Conservation (phyloP, 2,113 vertebrate genomes). For the Phyllopteryx taeniolatus region DNA sequence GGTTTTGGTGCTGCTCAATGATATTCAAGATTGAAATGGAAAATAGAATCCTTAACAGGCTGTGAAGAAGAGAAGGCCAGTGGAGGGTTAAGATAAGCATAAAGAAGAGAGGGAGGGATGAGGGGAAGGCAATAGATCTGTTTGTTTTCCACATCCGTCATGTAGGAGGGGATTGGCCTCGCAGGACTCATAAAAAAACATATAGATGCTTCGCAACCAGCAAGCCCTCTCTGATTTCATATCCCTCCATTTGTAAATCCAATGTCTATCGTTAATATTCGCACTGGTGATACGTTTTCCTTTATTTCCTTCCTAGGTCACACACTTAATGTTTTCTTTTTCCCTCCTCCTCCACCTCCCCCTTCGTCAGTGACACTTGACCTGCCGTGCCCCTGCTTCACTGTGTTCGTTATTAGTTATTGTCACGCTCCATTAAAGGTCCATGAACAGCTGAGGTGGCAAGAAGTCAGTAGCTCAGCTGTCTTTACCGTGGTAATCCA, state of each 20-base stretch:
- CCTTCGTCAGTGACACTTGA: constrained; percentile 47
- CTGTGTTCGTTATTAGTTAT: constrained; percentile 41
- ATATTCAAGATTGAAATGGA: neutral
- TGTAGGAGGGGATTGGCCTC: constrained; percentile 24
- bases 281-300: neutral
- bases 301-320: neutral
- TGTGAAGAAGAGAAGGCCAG: constrained; percentile 9
- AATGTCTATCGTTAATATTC: neutral
- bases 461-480: constrained; percentile 48
- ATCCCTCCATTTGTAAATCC: neutral
- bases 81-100: constrained; percentile 35
- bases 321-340: constrained; percentile 13
- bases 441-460: constrained; percentile 27
- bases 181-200: constrained; percentile 42
- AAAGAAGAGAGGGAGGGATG: neutral
- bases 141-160: constrained; percentile 40
- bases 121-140: constrained; percentile 16
- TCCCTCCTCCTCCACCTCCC: constrained; percentile 23
- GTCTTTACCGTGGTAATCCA: constrained; percentile 42
- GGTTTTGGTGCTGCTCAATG: neutral
- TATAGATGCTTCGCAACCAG: constrained; percentile 23
- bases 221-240: neutral
- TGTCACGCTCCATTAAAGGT: constrained; percentile 58
- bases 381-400: constrained; percentile 40
- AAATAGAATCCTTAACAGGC: neutral